Base-by-base conservation (phyloP, 1,140 invertebrate genomes). In the Bombus huntii region DNA sequence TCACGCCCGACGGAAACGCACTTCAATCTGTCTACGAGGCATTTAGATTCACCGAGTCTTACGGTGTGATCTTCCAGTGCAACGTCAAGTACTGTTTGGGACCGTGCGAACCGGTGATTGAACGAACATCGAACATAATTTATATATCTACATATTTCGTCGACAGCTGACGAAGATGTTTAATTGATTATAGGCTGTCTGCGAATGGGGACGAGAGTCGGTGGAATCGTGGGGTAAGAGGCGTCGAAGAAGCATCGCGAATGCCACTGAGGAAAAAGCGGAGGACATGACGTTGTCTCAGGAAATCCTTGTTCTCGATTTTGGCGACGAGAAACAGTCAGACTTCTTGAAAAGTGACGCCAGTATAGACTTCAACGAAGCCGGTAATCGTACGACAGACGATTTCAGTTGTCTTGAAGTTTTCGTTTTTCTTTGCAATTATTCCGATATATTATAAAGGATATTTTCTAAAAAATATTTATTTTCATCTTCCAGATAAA, bases 61-160 rank as follows among this genome's bases (percentile, higher is more conserved):
- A 99, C 89, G 98, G 98, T 31, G 98, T 99, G 70, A 99, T 99
- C 93, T 99, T 99, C 97, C 98, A 99, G 93, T 99, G 98, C 94
- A 99, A 99, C 93, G 98, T 99, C 85, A 99, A 99, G 93, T 99
- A 99, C 94, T 99, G 98, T 95, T 96, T 99, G 73, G 98, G 98
- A 94, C 98, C 98, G 82, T 99, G 98, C 92, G 98, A 99, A 95
- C 98, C 98, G 91, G 98, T 98, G 96, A 97, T 96, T 39, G 15
- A 85, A 62, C 57, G 1, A 12, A n/a, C 44, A 15, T 28, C 5
- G 4, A 66, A 15, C 25, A 3, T 18, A 1, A 84, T 6, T 25
- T 42, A 2, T 18, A 0, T 9, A 22, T 22, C 6, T 25, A 2
- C 1, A 0, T 10, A 18, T 57, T 34, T 31, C 0, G 18, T 6